Evolutionary conservation across 2,113 vertebrate species (phyloP), one percentile per base, ranked within the genome.

Genomic region (Nyctibius bracteatus): DNA sequence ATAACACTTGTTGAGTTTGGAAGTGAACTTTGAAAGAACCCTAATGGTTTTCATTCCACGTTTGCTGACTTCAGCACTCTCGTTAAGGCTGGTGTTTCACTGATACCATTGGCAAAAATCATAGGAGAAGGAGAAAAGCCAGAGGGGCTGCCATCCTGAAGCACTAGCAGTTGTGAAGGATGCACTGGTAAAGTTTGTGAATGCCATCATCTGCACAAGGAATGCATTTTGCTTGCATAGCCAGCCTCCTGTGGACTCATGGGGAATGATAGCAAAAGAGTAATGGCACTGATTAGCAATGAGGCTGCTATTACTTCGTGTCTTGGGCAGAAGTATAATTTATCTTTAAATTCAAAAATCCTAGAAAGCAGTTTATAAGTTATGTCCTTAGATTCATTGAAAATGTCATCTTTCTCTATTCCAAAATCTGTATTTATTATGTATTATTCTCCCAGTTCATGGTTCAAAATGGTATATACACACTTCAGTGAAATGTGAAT

Each of bases 41-140:
- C 14, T 47, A 10, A 8, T 21, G 12, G 3, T 13, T 91, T 77
- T 72, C 2, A 1, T 81, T 84, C 57, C 35, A 8, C 0, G 0
- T 66, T 62, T 93, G 49, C 51, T 18, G 75, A 58, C 37, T 75
- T 75, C 25, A 72, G 7, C 54, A 28, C 11, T 23, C 39, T 46
- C 19, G 19, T 20, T 75, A 47, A 75, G 35, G 39, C 21, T 51
- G 16, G 14, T 70, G 10, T 71, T 92, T 84, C 30, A 30, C 10
- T 62, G 59, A 51, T 54, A n/a, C 31, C 12, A 20, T 24, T 71
- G 37, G 18, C 59, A 73, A 74, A 83, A 81, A 14, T 37, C 43
- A 47, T 0, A 57, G 35, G 24, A 24, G 23, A 61, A 47, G 22
- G n/a, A 55, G 35, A 66, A 73, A 39, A 84, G 15, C 67, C 59